Evolutionary conservation across 2,113 vertebrate genomes (phyloP).

Genomic region (Dinomys branickii): DNA sequence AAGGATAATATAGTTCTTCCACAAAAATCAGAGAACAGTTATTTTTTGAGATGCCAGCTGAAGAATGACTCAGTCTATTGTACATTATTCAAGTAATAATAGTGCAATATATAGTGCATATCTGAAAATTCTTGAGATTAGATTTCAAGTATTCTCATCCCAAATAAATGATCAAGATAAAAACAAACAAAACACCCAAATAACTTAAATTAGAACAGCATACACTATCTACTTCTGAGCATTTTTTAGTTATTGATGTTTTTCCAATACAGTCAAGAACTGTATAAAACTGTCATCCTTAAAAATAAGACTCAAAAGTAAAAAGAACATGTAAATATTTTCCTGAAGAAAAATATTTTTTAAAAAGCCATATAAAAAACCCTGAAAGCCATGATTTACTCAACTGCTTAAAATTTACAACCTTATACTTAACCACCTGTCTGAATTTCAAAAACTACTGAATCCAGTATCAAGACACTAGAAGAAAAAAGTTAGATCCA

Average conservation of each 20-base stretch:
- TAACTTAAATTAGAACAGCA: conserved; percentile 67
- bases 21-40: background rate
- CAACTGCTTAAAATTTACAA: conserved; percentile 21
- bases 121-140: background rate
- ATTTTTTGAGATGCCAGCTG: background rate
- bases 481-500: background rate
- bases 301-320: background rate
- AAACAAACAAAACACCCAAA: background rate
- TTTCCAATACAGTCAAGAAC: conserved; percentile 61
- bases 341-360: background rate
- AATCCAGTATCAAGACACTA: background rate
- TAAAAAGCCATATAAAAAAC: background rate
- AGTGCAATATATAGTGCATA: background rate
- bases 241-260: conserved; percentile 69
- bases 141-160: background rate
- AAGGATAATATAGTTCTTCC: background rate
- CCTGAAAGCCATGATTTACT: too few species aligned
- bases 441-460: background rate
- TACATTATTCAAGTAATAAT: background rate
- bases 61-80: background rate
- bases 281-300: conserved; percentile 61
- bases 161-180: background rate
- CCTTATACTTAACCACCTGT: background rate
- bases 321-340: background rate
- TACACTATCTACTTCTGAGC: conserved; percentile 59